Percentiles rank a stretch among this genome's conserved stretches.
phyloP scores from a whole-genome alignment of 2,797 vertebrate species.

The Lophotriccus pileatus region DNA sequence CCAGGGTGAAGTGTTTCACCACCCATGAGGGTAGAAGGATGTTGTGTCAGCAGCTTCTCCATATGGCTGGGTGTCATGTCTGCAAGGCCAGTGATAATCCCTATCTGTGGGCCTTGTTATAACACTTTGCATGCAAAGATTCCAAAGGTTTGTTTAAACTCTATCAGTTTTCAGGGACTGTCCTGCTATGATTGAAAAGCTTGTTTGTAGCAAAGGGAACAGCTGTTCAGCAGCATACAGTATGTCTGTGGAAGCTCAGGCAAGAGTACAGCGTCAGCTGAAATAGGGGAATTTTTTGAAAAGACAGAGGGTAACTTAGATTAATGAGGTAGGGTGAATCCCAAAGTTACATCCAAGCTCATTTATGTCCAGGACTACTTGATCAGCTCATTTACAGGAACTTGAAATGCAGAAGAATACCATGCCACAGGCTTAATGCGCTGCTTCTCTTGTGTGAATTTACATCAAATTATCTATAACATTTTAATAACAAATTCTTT shows the following conservation, averaged over 20 bases:
- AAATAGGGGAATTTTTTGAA: background rate
- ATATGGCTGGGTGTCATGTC: fast-evolving
- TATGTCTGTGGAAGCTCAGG: background rate
- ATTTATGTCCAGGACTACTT: background rate
- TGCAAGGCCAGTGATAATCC: background rate
- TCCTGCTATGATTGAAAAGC: background rate
- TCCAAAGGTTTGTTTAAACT: background rate
- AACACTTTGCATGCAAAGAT: background rate
- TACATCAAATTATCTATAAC: background rate
- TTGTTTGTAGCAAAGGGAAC: background rate
- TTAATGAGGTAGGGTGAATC: background rate
- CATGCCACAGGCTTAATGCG: background rate
- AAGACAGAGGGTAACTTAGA: background rate
- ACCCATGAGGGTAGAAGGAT: fast-evolving
- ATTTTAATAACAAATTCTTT: background rate
- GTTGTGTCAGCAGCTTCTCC: background rate
- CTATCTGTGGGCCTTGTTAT: background rate
- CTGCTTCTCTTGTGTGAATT: background rate
- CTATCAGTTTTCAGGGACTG: background rate
- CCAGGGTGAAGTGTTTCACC: background rate
- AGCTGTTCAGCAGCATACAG: background rate
- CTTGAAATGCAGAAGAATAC: background rate
- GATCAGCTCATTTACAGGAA: background rate
- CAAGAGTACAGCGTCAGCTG: background rate
- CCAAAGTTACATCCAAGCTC: background rate